Conservation (phyloP, 2,113 vertebrate species). For the Meles meles region DNA sequence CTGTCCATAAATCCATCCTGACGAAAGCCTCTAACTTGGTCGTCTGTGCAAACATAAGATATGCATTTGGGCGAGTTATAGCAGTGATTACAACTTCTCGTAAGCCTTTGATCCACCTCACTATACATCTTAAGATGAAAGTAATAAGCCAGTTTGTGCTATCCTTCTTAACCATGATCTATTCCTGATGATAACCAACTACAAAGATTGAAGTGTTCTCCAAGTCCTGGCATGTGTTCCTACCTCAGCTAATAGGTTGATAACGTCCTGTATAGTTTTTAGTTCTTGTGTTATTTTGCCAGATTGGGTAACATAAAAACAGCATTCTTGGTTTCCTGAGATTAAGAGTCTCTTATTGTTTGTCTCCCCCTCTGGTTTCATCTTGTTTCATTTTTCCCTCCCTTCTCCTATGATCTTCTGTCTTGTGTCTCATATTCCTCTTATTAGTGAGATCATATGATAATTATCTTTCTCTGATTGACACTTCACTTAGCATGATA, state of each 20-base stretch:
- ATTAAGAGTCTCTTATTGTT: too few relatives aligned
- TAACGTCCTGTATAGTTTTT: not conserved
- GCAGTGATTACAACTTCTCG: not conserved
- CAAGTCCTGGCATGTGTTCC: not conserved
- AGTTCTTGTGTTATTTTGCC: not conserved
- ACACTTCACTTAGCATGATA: too few relatives aligned
- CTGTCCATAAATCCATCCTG: not conserved
- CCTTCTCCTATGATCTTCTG: too few relatives aligned
- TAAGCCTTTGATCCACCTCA: not conserved
- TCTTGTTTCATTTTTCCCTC: too few relatives aligned
- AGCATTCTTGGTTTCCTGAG: not conserved
- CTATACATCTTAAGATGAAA: not conserved
- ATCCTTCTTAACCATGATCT: not conserved
- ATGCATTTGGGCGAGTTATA: not conserved
- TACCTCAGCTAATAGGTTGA: not conserved
- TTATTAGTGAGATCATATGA: too few relatives aligned
- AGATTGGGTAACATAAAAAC: not conserved
- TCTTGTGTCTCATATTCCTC: too few relatives aligned
- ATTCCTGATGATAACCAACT: not conserved
- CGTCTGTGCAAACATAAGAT: not conserved
- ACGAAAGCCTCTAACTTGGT: not conserved
- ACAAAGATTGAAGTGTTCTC: not conserved
- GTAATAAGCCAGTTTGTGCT: not conserved
- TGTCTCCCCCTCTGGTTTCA: too few relatives aligned
- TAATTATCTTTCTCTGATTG: too few relatives aligned